Conservation (phyloP, 1,140 invertebrate genomes). For the Pachypeltis micranthus region DNA sequence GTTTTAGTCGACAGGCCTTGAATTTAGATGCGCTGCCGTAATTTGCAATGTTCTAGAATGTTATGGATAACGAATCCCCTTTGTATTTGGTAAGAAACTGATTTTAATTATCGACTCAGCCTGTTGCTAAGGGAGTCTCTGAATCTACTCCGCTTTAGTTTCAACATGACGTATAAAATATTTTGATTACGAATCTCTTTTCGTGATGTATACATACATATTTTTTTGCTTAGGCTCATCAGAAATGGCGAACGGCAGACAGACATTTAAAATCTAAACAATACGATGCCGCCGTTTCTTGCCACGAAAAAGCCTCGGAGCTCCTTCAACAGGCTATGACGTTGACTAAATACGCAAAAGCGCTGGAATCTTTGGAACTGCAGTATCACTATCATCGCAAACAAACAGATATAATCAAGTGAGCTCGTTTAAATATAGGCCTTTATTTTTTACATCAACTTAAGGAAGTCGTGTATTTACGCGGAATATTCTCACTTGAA, state of each 20-base stretch:
- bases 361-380: slow-evolving; percentile 45
- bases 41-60: slow-evolving; percentile 15
- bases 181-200: too few species aligned
- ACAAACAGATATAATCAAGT: slow-evolving; percentile 42
- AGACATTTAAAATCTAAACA: slow-evolving; percentile 42
- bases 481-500: too few species aligned
- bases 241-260: slow-evolving; percentile 48
- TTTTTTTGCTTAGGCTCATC: slow-evolving; percentile 43
- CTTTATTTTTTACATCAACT: too few species aligned
- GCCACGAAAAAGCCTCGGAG: slow-evolving; percentile 46
- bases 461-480: too few species aligned
- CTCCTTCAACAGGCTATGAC: slow-evolving; percentile 43
- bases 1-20: neutral
- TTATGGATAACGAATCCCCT: slow-evolving; percentile 20
- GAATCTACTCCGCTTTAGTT: too few species aligned
- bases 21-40: too few species aligned
- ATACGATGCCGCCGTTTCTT: slow-evolving; percentile 49
- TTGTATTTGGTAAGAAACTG: slow-evolving; percentile 22
- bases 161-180: neutral
- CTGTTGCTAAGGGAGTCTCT: too few species aligned
- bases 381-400: slow-evolving; percentile 49
- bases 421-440: too few species aligned
- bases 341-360: slow-evolving; percentile 38
- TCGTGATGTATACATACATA: neutral
- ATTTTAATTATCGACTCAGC: too few species aligned